Evolutionary conservation across 1,140 invertebrate genomes (phyloP).

Genomic region (Lordiphosa stackelbergi): DNA sequence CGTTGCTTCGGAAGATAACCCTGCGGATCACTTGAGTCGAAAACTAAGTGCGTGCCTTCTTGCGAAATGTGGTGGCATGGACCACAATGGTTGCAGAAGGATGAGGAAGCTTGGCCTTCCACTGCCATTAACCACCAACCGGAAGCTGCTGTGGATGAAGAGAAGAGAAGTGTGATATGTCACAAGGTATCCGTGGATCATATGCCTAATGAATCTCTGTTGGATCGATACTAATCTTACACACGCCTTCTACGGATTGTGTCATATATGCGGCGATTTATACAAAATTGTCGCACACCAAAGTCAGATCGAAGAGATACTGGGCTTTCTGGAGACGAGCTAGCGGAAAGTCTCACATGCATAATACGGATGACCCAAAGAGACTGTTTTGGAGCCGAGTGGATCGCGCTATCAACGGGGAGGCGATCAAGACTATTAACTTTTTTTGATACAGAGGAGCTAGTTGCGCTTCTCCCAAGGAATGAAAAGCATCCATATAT

Average conservation of each 20-base stretch:
- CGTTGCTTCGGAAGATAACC: neutral
- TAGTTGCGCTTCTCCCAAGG: neutral
- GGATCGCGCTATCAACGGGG: neutral
- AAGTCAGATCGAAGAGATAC: neutral
- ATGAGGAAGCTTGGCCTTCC: neutral
- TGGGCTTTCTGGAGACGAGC: neutral
- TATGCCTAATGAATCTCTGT: neutral
- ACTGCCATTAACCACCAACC: neutral
- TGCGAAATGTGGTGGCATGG: neutral
- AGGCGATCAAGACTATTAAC: neutral
- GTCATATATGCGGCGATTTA: neutral
- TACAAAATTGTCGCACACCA: neutral
- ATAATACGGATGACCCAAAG: neutral
- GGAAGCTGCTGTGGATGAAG: too few species aligned
- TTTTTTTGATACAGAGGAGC: neutral
- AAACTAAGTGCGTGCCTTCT: neutral
- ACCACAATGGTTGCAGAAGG: neutral
- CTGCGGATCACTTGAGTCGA: neutral
- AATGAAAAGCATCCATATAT: conserved; percentile 2
- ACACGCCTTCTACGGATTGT: neutral
- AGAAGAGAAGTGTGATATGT: neutral
- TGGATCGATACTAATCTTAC: conserved; percentile 1
- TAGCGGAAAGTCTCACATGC: neutral
- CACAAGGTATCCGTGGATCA: neutral
- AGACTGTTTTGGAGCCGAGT: neutral